These are phyloP conservation scores for Acleris holmiana DNA, from an alignment of 2,888 invertebrate genomes.

Conservation along the genomic window DNA sequence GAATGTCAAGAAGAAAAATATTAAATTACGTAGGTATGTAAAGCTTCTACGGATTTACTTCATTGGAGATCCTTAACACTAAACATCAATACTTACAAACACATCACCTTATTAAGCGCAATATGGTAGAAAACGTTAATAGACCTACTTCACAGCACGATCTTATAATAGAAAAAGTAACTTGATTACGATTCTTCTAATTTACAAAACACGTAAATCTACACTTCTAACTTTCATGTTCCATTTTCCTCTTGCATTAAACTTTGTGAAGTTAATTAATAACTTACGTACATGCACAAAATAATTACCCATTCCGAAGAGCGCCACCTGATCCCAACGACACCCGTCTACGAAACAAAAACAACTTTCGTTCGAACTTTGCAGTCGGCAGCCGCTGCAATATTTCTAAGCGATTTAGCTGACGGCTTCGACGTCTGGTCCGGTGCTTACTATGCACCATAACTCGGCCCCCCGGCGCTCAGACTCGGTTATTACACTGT, in stretches of 20 bases:
- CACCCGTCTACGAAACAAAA: conserved; percentile 22
- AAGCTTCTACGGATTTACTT: too few species aligned
- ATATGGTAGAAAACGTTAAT: too few species aligned
- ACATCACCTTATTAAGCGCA: too few species aligned
- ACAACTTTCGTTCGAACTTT: conserved; percentile 19
- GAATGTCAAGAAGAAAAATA: too few species aligned
- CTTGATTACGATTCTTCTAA: too few species aligned
- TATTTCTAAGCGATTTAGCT: conserved; percentile 50
- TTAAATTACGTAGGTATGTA: too few species aligned
- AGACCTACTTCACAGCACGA: too few species aligned
- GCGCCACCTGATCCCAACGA: conserved; percentile 37
- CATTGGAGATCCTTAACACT: too few species aligned
- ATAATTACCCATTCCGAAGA: conserved; percentile 26
- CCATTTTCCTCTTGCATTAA: not conserved
- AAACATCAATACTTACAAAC: too few species aligned
- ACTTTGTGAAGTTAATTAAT: conserved; percentile 12
- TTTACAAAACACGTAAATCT: too few species aligned
- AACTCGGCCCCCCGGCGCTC: conserved; percentile 36
- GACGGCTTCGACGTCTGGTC: conserved; percentile 39
- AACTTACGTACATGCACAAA: conserved; percentile 16
- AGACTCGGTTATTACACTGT: conserved; percentile 35
- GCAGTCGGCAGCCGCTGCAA: conserved; percentile 41
- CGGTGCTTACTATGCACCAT: conserved; percentile 44
- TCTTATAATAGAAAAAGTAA: too few species aligned
- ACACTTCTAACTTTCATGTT: too few species aligned